Conservation (phyloP, 2,113 vertebrate genomes). For the Agelaius tricolor region DNA sequence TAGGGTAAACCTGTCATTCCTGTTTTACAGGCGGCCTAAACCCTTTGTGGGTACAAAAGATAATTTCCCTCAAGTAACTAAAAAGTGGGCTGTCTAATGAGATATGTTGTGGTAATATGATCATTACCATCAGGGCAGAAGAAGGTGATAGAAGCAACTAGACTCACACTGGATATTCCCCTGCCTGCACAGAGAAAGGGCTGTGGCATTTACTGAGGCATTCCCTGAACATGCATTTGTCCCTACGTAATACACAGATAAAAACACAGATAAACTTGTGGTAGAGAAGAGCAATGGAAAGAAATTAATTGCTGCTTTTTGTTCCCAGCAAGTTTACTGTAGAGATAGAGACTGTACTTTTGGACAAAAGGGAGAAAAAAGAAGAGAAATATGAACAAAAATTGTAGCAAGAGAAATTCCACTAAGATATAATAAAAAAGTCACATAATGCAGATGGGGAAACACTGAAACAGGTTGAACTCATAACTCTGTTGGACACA, state of each 20-base stretch:
- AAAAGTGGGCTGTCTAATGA: not conserved
- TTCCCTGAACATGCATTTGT: not conserved
- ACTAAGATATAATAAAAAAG: not conserved
- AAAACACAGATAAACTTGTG: not conserved
- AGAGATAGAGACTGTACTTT: not conserved
- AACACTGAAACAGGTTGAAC: not conserved
- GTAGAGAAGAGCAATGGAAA: not conserved
- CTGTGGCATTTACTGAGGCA: not conserved
- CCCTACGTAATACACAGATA: not conserved
- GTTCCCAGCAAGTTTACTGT: not conserved
- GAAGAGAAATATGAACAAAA: not conserved
- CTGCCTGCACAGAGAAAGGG: not conserved
- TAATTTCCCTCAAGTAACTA: not conserved
- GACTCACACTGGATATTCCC: not conserved
- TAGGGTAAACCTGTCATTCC: not conserved
- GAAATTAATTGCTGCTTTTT: not conserved
- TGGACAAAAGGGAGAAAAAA: not conserved
- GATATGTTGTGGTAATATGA: not conserved
- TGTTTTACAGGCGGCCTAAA: not conserved
- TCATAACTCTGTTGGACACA: not conserved
- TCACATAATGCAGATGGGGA: not conserved
- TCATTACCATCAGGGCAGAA: not conserved
- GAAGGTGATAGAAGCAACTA: not conserved
- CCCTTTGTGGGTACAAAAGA: not conserved
- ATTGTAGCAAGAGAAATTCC: not conserved